These are phyloP conservation scores for Saguinus imperator DNA, from an alignment of 2,113 vertebrate species.

Conservation along the genomic window DNA sequence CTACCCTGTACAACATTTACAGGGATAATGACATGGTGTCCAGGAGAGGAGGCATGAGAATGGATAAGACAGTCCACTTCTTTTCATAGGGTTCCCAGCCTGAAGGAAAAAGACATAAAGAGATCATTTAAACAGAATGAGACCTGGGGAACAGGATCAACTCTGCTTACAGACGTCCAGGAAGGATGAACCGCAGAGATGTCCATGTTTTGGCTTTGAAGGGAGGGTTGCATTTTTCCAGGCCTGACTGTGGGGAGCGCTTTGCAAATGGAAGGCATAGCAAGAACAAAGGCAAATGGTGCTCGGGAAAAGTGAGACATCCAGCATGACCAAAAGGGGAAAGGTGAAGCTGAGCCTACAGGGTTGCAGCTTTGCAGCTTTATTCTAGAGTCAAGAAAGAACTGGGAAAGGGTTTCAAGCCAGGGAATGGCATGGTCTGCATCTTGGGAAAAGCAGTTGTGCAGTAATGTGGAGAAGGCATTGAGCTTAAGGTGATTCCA, in stretches of 20 bases:
- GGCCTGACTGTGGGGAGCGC: not conserved
- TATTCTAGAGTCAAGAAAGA: not conserved
- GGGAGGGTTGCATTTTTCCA: not conserved
- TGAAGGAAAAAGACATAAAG: not conserved
- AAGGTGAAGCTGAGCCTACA: not conserved
- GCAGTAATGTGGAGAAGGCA: too few species aligned
- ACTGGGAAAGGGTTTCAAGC: not conserved
- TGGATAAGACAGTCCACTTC: not conserved
- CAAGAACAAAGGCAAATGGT: not conserved
- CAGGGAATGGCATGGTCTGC: not conserved
- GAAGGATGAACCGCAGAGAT: not conserved
- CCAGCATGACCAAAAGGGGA: not conserved
- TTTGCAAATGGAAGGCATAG: not conserved
- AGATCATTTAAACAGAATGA: not conserved
- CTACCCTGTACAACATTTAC: not conserved
- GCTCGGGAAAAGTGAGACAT: not conserved
- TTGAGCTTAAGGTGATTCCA: not conserved
- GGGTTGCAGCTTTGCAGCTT: not conserved
- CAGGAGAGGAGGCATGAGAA: not conserved
- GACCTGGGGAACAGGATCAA: fast-evolving
- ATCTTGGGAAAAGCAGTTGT: not conserved
- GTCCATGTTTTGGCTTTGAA: not conserved
- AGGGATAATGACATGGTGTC: not conserved
- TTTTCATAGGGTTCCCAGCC: not conserved
- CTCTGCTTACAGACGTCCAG: not conserved